Conservation (phyloP, 2,888 invertebrate species). For the Chrysodeixis includens region DNA sequence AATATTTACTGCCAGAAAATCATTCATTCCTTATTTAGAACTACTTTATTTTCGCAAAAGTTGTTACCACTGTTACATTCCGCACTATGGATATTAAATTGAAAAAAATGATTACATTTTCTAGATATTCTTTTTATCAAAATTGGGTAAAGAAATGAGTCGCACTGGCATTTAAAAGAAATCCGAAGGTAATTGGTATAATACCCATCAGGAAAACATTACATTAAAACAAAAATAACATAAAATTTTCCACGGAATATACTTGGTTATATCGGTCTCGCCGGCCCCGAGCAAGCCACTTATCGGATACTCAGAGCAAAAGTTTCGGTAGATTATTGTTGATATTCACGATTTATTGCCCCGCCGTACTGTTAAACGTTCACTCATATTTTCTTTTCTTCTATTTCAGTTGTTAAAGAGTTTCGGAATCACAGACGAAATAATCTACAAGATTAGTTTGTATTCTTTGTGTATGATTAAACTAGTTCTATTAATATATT, state of each 20-base stretch:
- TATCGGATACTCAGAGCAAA: constrained; percentile 25
- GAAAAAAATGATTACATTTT: too few relatives aligned
- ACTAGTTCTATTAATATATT: too few relatives aligned
- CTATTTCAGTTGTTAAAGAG: neutral
- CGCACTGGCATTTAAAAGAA: neutral
- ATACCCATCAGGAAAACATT: neutral
- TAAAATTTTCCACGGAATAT: neutral
- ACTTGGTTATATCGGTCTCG: constrained; percentile 7
- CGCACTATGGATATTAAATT: too few relatives aligned
- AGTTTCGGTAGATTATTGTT: constrained; percentile 73
- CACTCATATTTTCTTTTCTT: constrained; percentile 16
- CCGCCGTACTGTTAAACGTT: constrained; percentile 20
- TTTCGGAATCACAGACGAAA: neutral
- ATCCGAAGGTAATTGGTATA: neutral
- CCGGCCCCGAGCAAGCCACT: constrained; percentile 14
- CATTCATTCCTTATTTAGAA: neutral
- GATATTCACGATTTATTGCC: constrained; percentile 73
- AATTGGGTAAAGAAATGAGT: neutral
- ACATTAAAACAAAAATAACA: neutral
- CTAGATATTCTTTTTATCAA: too few relatives aligned
- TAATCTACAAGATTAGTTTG: too few relatives aligned
- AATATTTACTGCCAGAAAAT: neutral
- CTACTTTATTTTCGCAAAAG: neutral
- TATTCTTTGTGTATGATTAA: too few relatives aligned
- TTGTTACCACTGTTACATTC: neutral